phyloP scores from a whole-genome alignment of 2,797 vertebrate genomes.

The Ptychadena robeensis region DNA sequence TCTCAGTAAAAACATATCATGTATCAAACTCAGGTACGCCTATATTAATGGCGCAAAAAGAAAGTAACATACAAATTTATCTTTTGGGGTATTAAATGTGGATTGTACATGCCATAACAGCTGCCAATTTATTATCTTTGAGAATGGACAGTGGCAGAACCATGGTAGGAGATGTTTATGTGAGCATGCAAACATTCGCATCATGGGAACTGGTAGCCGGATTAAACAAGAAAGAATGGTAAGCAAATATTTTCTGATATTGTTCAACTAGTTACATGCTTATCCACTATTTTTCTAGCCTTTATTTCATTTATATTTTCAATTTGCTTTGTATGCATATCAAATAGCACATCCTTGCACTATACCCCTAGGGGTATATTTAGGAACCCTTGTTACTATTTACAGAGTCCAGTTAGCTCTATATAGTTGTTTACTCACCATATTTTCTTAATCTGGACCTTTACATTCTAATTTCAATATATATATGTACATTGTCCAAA shows the following conservation, averaged over 20 bases:
- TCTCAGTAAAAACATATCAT: conserved; percentile 47
- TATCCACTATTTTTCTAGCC: background rate
- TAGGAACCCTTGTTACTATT: too few species aligned
- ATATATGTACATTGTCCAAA: too few species aligned
- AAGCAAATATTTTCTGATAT: background rate
- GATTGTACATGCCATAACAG: conserved; percentile 56
- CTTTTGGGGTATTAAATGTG: conserved; percentile 36
- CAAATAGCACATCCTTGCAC: background rate
- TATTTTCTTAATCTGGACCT: background rate
- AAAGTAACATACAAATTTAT: conserved; percentile 47
- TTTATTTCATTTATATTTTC: background rate
- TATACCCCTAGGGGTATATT: too few species aligned
- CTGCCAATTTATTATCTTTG: conserved; percentile 48
- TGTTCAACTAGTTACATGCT: background rate
- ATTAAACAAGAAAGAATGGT: background rate
- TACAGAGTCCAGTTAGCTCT: background rate
- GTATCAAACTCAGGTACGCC: conserved; percentile 40
- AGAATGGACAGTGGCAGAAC: conserved; percentile 48
- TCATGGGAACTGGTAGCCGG: background rate
- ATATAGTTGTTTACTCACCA: background rate
- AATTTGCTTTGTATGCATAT: background rate
- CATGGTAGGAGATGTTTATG: conserved; percentile 25
- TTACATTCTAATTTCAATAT: background rate
- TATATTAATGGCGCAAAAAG: conserved; percentile 37
- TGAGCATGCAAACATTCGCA: conserved; percentile 20